Base-by-base conservation (phyloP, 2,113 vertebrate species). In the Petroica traversi region DNA sequence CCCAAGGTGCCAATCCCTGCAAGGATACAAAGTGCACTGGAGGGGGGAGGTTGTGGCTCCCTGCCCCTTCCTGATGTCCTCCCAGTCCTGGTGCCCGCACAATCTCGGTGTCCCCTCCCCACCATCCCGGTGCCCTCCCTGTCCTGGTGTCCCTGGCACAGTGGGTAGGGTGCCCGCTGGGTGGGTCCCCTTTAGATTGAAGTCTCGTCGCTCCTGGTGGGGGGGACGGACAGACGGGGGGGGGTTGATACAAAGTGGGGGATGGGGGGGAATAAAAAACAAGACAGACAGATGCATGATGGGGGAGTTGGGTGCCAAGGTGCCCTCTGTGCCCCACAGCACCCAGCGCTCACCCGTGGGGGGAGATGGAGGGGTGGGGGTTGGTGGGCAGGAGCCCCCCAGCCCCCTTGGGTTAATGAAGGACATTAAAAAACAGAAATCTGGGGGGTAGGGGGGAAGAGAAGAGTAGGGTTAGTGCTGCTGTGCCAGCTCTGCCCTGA, bases 391-490 rank as follows among this genome's bases (percentile, higher is more conserved):
- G 20, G 18, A 72, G 34, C 18, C 75, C 82, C 75, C 58, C 67
- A 76, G 52, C 26, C 59, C 59, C n/a, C 5, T 17, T 4, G 15
- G 19, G 26, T 86, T 86, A 92, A 92, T 92, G 89, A 48, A 92
- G 89, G 38, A 92, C 87, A 81, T 92, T 87, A 76, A 87, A 92
- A 55, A 92, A 92, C 84, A 92, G 63, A 82, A 92, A 92, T 82
- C 90, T 88, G 90, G 57, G 57, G 14, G 16, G 45, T 23, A 36
- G 45, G 55, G 34, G 23, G 29, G 34, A 26, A 54, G 54, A 78
- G 43, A 88, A 93, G 74, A 80, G n/a, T 64, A 51, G n/a, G 25
- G 74, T 89, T 89, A 93, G 91, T 46, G 49, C 26, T 55, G 36
- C 31, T 2, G 1, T 49, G 49, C 49, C 41, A 72, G 31, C 49